Conservation (phyloP, 2,113 vertebrate genomes). For the Hemicordylus capensis region DNA sequence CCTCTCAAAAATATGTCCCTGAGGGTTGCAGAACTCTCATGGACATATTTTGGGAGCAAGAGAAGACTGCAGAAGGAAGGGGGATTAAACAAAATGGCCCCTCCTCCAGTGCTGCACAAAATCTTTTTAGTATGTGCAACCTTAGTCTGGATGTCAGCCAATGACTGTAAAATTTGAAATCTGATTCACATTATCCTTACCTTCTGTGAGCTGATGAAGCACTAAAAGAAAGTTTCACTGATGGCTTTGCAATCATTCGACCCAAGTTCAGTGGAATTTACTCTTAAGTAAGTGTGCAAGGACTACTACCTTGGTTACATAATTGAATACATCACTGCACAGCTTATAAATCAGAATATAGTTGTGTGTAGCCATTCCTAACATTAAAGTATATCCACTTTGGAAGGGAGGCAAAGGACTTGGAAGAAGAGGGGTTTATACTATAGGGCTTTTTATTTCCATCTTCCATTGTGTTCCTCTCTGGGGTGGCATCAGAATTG, state of each 20-base stretch:
- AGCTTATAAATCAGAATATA: not conserved
- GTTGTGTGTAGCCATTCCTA: not conserved
- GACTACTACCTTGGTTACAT: not conserved
- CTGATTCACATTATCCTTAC: not conserved
- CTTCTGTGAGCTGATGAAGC: not conserved
- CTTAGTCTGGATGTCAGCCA: too few relatives aligned
- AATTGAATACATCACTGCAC: too few relatives aligned
- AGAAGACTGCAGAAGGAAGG: too few relatives aligned
- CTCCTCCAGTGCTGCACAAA: too few relatives aligned
- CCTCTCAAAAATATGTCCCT: too few relatives aligned
- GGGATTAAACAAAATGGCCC: too few relatives aligned
- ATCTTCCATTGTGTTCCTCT: not conserved
- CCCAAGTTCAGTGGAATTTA: not conserved
- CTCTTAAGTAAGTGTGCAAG: not conserved
- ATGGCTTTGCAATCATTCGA: not conserved
- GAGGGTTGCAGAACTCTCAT: too few relatives aligned
- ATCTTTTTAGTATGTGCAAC: too few relatives aligned
- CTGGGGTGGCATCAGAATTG: too few relatives aligned
- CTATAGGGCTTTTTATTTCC: not conserved
- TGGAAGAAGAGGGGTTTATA: not conserved
- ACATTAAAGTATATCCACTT: not conserved
- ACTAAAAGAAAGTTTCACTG: not conserved
- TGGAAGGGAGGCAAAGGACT: too few relatives aligned
- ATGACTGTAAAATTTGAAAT: not conserved
- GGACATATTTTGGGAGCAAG: too few relatives aligned